Conservation (phyloP, 1,140 invertebrate species). For the Pogonus chalceus region DNA sequence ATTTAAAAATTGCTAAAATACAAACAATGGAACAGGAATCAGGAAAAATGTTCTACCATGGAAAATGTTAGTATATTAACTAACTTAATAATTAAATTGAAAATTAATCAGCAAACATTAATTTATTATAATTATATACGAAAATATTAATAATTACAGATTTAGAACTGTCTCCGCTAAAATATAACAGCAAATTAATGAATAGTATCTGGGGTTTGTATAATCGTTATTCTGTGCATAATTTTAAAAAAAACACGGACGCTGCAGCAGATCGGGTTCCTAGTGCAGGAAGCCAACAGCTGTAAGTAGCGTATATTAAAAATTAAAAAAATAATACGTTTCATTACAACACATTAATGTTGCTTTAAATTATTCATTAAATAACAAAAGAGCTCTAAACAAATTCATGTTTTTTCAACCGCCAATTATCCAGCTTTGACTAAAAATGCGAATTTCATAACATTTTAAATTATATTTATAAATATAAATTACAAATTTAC, state of each 20-base stretch:
- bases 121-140: too few species aligned
- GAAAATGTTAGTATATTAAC: slow-evolving; percentile 21
- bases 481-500: too few species aligned
- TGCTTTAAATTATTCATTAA: too few species aligned
- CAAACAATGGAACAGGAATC: slow-evolving; percentile 26
- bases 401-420: too few species aligned
- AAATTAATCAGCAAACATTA: slow-evolving; percentile 13
- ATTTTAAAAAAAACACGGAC: slow-evolving; percentile 70
- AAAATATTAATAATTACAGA: slow-evolving; percentile 35
- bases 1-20: slow-evolving; percentile 33
- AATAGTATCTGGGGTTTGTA: slow-evolving; percentile 84
- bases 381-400: too few species aligned
- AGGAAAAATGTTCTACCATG: slow-evolving; percentile 21
- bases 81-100: slow-evolving; percentile 5
- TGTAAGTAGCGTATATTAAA: slow-evolving; percentile 43
- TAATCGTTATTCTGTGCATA: slow-evolving; percentile 75
- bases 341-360: too few species aligned
- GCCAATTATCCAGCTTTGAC: too few species aligned
- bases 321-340: too few species aligned
- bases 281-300: slow-evolving; percentile 37
- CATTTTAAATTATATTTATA: too few species aligned
- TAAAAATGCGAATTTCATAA: too few species aligned
- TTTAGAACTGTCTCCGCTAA: slow-evolving; percentile 47
- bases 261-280: slow-evolving; percentile 31
- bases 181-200: slow-evolving; percentile 80